Evolutionary conservation across 2,113 vertebrate genomes (phyloP).

Genomic region (Perognathus longimembris): DNA sequence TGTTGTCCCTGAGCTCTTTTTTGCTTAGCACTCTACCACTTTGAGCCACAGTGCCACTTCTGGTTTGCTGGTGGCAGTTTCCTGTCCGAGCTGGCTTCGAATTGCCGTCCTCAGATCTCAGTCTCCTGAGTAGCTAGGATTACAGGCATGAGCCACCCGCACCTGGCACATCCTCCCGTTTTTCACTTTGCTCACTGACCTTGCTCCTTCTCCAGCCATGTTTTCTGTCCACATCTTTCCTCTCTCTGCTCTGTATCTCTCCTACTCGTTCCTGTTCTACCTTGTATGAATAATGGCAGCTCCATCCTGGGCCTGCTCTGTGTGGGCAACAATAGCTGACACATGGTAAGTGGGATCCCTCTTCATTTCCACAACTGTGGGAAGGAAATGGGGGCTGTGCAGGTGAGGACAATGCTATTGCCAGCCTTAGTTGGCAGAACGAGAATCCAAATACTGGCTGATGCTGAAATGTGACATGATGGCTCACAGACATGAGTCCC

Average conservation of each 20-base stretch:
- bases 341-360: background rate
- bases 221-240: background rate
- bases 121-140: no score
- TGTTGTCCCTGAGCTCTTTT: no score
- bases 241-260: background rate
- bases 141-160: no score
- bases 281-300: background rate
- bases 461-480: background rate
- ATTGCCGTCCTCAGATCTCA: no score
- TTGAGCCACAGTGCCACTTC: no score
- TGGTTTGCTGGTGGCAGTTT: no score
- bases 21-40: no score
- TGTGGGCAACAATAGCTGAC: background rate
- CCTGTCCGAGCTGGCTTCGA: no score
- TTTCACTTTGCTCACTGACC: background rate
- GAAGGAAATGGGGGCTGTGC: background rate
- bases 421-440: background rate
- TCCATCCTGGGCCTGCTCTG: background rate
- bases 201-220: background rate
- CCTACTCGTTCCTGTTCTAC: rapidly evolving
- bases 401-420: background rate
- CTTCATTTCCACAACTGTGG: background rate
- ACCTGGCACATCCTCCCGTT: background rate
- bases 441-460: background rate
- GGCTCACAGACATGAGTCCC: background rate